Percentiles rank a stretch among this genome's conserved stretches.
Conservation (phyloP, 2,797 vertebrate species). For the Etheostoma perlongum region DNA sequence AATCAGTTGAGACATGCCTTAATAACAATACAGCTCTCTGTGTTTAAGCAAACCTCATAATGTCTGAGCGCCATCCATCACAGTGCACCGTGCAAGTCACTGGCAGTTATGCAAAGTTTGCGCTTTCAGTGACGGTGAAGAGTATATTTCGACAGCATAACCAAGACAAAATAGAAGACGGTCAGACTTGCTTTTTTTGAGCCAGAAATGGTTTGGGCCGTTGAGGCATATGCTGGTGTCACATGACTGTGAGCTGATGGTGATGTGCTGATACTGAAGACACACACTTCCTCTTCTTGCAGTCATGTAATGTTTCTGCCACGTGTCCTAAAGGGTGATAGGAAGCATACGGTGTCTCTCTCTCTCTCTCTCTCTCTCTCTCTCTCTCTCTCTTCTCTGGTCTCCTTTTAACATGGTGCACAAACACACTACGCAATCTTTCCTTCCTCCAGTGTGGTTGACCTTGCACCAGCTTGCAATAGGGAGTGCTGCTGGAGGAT, state of each 20-base stretch:
- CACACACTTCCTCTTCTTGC: conserved; percentile 54
- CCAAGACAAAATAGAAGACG: conserved; percentile 51
- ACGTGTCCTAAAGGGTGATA: conserved; percentile 47
- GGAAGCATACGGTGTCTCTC: conserved; percentile 19
- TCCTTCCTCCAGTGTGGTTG: conserved; percentile 51
- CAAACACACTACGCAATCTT: conserved; percentile 40
- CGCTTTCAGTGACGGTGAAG: conserved; percentile 23
- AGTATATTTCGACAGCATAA: conserved; percentile 22
- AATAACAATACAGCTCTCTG: conserved; percentile 35
- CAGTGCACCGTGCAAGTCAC: conserved; percentile 5
- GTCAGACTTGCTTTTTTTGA: conserved; percentile 38
- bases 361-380: conserved; percentile 17
- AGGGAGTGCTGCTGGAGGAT: conserved; percentile 66
- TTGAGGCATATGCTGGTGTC: conserved; percentile 50
- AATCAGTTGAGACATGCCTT: conserved; percentile 49
- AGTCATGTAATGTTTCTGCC: conserved; percentile 42
- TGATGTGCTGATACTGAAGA: conserved; percentile 38
- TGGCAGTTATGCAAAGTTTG: conserved; percentile 42
- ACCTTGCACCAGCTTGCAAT: conserved; percentile 79
- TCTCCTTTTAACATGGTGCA: conserved; percentile 56
- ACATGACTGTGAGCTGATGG: conserved; percentile 58
- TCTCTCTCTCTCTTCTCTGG: conserved; percentile 48
- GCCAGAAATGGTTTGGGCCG: conserved; percentile 46
- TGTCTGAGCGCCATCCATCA: conserved; percentile 42
- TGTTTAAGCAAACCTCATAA: conserved; percentile 27